Base-by-base conservation (phyloP, 2,888 invertebrate species). In the Lochmaea capreae region DNA sequence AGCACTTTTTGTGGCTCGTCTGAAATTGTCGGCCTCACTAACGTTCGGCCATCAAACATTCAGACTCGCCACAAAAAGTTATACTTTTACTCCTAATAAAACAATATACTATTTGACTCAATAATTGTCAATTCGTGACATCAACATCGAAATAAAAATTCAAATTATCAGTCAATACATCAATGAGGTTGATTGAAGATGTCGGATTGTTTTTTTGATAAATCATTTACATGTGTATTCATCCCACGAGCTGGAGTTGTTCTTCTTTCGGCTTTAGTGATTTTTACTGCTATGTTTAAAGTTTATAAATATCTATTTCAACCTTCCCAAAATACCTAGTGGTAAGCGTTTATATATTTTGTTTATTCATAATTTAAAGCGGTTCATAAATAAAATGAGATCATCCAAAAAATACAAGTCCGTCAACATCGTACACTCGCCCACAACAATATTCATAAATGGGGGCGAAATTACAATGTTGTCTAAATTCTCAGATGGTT, bases 311-410 rank as follows among this genome's bases (percentile, higher is more conserved):
- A 46, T 46, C 8, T 16, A 18, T 8, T n/a, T 5, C 39, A 18
- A 11, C n/a, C 42, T 46, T 39, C 42, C 26, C 16, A 39, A 43
- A 62, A 62, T 22, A 26, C 16, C 12, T 18, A 58, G 57, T 4
- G 57, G 57, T 58, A 58, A 58, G 57, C 57, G 22, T 46, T 46
- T 14, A 46, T 46, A 54, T n/a, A 18, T 54, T 54, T 16, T 54
- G n/a, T 18, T n/a, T 16, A 54, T 54, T 5, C 14, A 46, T 46
- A 46, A 12, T 46, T 46, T 46, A 46, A 43, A 43, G 46, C 2
- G 14, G 46, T 10, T 46, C 4, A 12, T 39, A 39, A 39, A 39
- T 39, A 39, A 39, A 39, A 39, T 39, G 33, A 39, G 33, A 39
- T 39, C 33, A 39, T 39, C 33, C 33, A 33, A 33, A 33, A 33